phyloP scores from a whole-genome alignment of 2,888 invertebrate genomes.

The Nymphalis urticae region DNA sequence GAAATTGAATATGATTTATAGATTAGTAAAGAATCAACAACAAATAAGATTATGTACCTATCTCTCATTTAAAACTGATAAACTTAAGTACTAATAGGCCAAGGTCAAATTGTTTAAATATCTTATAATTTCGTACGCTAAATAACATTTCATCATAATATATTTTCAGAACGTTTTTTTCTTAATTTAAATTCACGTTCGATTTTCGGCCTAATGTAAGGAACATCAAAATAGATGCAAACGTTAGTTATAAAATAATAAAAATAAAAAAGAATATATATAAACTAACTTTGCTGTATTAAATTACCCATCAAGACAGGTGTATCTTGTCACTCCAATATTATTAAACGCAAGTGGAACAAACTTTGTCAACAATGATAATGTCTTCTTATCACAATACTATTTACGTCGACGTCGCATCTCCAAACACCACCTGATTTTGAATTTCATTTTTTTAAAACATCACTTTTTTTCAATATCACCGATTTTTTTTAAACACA shows the following conservation, averaged over 20 bases:
- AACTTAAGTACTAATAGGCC: neutral
- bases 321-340: slow-evolving; percentile 57
- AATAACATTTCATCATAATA: neutral
- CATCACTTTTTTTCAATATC: slow-evolving; percentile 9
- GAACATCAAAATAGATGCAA: neutral
- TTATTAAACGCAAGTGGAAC: slow-evolving; percentile 61
- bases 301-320: slow-evolving; percentile 42
- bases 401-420: slow-evolving; percentile 75
- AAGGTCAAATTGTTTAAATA: neutral
- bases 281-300: slow-evolving; percentile 27
- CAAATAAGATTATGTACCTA: neutral
- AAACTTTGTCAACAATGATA: slow-evolving; percentile 68
- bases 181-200: too few species aligned
- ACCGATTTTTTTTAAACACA: slow-evolving; percentile 11
- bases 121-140: neutral
- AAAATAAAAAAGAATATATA: slow-evolving; percentile 18
- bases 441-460: slow-evolving; percentile 30
- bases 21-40: neutral
- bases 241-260: neutral
- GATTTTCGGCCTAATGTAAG: neutral
- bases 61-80: neutral
- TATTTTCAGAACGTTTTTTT: too few species aligned
- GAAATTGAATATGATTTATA: too few species aligned
- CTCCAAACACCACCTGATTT: slow-evolving; percentile 47
- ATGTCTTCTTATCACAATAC: slow-evolving; percentile 58